Percentiles rank a stretch among this genome's conserved stretches.
These are phyloP conservation scores for Noctua fimbriata DNA, from an alignment of 2,888 invertebrate genomes.

Conservation along the genomic window DNA sequence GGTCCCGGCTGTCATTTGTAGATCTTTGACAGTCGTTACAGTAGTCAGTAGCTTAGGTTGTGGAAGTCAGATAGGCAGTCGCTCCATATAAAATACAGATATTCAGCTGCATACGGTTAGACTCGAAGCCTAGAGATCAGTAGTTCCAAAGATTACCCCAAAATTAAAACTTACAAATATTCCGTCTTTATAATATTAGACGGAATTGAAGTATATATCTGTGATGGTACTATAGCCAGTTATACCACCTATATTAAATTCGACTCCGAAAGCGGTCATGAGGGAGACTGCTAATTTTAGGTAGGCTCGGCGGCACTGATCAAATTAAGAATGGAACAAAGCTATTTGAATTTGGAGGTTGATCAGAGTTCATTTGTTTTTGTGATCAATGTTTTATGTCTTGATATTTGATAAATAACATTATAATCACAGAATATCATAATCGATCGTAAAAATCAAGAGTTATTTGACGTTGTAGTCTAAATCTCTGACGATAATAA, in stretches of 20 bases:
- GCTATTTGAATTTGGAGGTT: slow-evolving; percentile 25
- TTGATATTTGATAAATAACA: neutral
- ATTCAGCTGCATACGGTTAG: too few relatives aligned
- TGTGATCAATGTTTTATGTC: neutral
- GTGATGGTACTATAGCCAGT: neutral
- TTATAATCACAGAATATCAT: neutral
- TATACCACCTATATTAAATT: neutral
- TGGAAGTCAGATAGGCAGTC: too few relatives aligned
- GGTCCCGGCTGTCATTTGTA: too few relatives aligned
- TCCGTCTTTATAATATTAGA: neutral
- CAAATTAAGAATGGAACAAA: slow-evolving; percentile 23
- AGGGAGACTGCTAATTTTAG: slow-evolving; percentile 27
- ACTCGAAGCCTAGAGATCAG: too few relatives aligned
- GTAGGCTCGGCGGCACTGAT: neutral
- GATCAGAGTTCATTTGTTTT: slow-evolving; percentile 6
- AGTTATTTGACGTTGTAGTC: neutral
- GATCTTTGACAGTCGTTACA: too few relatives aligned
- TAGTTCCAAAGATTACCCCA: neutral
- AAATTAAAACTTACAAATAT: neutral
- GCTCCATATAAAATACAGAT: too few relatives aligned
- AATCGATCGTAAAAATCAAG: neutral
- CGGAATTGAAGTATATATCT: neutral
- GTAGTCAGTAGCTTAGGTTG: too few relatives aligned
- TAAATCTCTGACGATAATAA: neutral
- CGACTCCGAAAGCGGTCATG: slow-evolving; percentile 6